phyloP scores from a whole-genome alignment of 2,113 vertebrate genomes.

The Ovis aries region DNA sequence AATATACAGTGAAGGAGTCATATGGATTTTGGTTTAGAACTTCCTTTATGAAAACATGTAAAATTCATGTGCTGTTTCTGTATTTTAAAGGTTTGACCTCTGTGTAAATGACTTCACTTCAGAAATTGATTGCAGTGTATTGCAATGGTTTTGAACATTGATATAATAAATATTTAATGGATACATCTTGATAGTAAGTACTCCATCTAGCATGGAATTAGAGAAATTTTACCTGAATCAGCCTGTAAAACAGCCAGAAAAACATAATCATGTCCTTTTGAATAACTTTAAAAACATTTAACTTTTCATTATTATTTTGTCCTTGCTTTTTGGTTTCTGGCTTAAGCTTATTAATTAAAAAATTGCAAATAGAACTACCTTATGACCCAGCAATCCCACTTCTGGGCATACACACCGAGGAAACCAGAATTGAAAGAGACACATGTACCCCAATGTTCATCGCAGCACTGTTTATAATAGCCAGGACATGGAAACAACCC shows the following conservation, averaged over 20 bases:
- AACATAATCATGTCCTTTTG: slow-evolving; percentile 20
- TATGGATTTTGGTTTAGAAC: slow-evolving; percentile 13
- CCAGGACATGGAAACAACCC: no score
- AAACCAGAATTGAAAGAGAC: no score
- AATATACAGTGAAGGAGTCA: slow-evolving; percentile 38
- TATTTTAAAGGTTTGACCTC: slow-evolving; percentile 51
- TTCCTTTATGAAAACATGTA: slow-evolving; percentile 36
- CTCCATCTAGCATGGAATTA: slow-evolving; percentile 37
- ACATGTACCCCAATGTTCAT: no score
- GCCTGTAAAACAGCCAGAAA: slow-evolving; percentile 6
- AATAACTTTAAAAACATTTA: slow-evolving; percentile 31
- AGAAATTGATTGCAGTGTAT: slow-evolving; percentile 33
- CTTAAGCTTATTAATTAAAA: not conserved
- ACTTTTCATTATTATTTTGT: slow-evolving; percentile 40
- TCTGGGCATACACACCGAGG: no score
- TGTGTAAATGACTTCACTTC: slow-evolving; percentile 30
- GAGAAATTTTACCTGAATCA: slow-evolving; percentile 40
- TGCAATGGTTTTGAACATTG: slow-evolving; percentile 51
- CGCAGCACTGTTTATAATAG: no score
- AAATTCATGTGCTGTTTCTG: slow-evolving; percentile 31
- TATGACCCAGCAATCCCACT: no score
- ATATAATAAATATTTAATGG: slow-evolving; percentile 56
- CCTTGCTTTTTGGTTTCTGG: slow-evolving; percentile 10
- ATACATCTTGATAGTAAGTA: slow-evolving; percentile 37
- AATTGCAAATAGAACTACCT: no score